Base-by-base conservation (phyloP, 2,888 invertebrate genomes). In the Eupithecia insigniata region DNA sequence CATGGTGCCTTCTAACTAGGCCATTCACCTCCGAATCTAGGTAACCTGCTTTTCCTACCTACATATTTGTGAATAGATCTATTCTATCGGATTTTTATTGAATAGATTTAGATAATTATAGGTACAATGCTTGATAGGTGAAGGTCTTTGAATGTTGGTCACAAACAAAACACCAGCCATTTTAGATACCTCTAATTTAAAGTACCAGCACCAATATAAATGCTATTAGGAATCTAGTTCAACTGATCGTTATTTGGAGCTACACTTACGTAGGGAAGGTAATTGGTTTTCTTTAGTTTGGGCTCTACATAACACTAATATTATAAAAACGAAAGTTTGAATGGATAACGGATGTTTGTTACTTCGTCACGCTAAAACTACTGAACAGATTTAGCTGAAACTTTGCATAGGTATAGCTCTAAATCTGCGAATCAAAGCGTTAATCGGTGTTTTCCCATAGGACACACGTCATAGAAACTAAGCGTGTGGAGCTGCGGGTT, bases 1-100 rank as follows among this genome's bases (percentile, higher is more conserved):
- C 30, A 34, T 26, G 22, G 14, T 34, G 62, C 34, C 10, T 32
- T 32, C 62, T 2, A 64, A 64, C 64, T 64, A 16, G 64, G 14
- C 5, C 64, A 16, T 64, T 64, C 36, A 36, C 64, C 64, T 26
- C 34, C n/a, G 16, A 62, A 64, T 64, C 64, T 34, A 64, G 64
- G 64, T 64, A 22, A 64, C 64, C 64, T 64, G 36, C 22, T 64
- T 64, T 64, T 22, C 6, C 7, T 14, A 39, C 36, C 36, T 64
- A 39, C 36, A 64, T 36, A 18, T 60, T 64, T 36, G 34, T 22
- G 26, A 6, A 34, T 36, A 36, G 36, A 26, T n/a, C 22, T n/a
- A 36, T 64, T 36, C 5, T 62, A 22, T 62, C 22, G 18, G 30
- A n/a, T 61, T 60, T 18, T 32, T 32, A 18, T 34, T n/a, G n/a